Conservation (phyloP, 2,113 vertebrate genomes). For the Actenoides hombroni region DNA sequence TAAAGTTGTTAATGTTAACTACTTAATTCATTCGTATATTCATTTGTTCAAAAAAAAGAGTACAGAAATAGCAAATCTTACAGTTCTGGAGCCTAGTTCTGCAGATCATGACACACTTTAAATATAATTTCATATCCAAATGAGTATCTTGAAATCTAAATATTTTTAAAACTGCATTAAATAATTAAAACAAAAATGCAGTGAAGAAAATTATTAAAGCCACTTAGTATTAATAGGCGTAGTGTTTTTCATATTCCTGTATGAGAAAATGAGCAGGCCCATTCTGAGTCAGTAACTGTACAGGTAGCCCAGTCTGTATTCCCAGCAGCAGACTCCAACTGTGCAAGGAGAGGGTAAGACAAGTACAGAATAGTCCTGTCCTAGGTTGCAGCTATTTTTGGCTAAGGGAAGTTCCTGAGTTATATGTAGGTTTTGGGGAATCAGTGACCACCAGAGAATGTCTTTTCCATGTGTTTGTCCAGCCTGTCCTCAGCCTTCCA, state of each 20-base stretch:
- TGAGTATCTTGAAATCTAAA: neutral
- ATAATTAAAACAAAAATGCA: neutral
- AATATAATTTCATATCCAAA: neutral
- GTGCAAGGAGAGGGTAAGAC: neutral
- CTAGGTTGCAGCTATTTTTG: neutral
- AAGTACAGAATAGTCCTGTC: neutral
- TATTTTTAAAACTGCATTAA: neutral
- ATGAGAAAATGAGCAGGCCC: neutral
- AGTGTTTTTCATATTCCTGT: neutral
- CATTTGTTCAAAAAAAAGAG: neutral
- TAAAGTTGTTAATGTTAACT: neutral
- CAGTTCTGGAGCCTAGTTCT: neutral
- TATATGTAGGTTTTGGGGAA: neutral
- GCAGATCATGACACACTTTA: neutral
- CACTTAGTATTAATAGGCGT: neutral
- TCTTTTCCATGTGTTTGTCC: slow-evolving; percentile 4
- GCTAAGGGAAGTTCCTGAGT: neutral
- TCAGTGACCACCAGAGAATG: neutral
- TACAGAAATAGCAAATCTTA: neutral
- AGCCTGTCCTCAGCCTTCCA: neutral
- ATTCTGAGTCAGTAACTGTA: neutral
- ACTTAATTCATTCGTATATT: neutral
- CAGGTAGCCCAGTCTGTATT: neutral
- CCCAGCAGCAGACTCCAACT: neutral
- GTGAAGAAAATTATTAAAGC: neutral